These are phyloP conservation scores for Synanthedon myopaeformis DNA, from an alignment of 2,888 invertebrate genomes.

Conservation along the genomic window DNA sequence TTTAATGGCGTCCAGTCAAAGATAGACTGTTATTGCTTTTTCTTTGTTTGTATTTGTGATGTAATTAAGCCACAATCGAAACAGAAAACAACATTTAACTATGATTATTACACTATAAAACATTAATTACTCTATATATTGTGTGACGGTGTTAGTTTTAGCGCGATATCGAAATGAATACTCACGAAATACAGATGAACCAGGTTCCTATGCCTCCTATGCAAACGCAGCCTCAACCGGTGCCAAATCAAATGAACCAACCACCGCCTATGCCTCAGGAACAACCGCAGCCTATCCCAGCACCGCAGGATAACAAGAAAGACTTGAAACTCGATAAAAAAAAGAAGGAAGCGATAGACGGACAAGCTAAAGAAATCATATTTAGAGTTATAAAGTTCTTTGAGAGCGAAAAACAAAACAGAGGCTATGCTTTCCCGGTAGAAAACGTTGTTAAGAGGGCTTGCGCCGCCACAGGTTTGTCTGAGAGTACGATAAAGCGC, in stretches of 20 bases:
- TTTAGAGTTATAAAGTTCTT: conserved; percentile 61
- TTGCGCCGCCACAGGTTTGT: conserved; percentile 55
- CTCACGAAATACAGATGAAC: neutral
- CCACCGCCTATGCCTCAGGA: neutral
- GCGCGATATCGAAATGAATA: neutral
- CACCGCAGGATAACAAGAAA: conserved; percentile 19
- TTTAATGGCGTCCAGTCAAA: neutral
- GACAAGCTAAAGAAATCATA: conserved; percentile 57
- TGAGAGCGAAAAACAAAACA: conserved; percentile 60
- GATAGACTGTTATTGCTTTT: neutral
- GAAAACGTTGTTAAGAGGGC: conserved; percentile 60
- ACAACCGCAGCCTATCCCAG: neutral
- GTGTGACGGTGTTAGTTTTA: neutral
- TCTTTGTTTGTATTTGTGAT: neutral
- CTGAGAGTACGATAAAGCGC: conserved; percentile 57
- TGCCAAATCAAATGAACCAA: neutral
- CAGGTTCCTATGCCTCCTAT: neutral
- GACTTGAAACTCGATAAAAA: conserved; percentile 35
- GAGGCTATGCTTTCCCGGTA: conserved; percentile 57
- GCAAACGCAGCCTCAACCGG: neutral
- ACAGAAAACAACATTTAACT: neutral
- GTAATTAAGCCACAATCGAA: neutral
- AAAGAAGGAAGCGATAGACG: conserved; percentile 60
- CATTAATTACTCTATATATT: neutral
- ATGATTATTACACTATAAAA: neutral